Evolutionary conservation across 2,113 vertebrate species (phyloP).

Genomic region (Passer domesticus): DNA sequence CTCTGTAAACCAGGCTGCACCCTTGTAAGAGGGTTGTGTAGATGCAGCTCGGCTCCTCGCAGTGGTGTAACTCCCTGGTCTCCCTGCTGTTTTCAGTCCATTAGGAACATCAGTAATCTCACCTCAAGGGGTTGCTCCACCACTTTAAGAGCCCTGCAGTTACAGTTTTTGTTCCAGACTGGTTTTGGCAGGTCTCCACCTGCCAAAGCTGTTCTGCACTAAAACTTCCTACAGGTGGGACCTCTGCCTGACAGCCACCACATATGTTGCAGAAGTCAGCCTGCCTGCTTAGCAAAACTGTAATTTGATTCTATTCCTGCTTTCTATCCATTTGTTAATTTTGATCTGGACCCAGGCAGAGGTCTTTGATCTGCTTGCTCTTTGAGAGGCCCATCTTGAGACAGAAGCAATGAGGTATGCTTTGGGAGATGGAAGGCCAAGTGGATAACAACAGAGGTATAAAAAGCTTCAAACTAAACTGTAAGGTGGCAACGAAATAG

Average conservation of each 20-base stretch:
- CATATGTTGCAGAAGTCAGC: neutral
- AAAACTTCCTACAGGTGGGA: neutral
- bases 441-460: neutral
- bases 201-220: neutral
- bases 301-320: neutral
- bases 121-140: neutral
- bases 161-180: neutral
- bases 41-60: neutral
- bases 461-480: neutral
- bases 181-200: neutral
- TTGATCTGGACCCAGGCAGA: neutral
- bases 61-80: neutral
- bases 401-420: neutral
- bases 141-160: neutral
- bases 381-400: neutral
- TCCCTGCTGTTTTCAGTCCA: neutral
- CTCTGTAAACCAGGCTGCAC: neutral
- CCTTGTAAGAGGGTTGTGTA: neutral
- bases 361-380: neutral
- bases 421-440: neutral
- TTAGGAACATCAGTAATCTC: neutral
- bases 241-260: neutral
- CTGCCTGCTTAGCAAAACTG: neutral
- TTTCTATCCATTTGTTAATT: neutral
- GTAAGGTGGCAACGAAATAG: neutral